These are phyloP conservation scores for Heterochromis multidens DNA, from an alignment of 2,113 vertebrate genomes.

Conservation along the genomic window DNA sequence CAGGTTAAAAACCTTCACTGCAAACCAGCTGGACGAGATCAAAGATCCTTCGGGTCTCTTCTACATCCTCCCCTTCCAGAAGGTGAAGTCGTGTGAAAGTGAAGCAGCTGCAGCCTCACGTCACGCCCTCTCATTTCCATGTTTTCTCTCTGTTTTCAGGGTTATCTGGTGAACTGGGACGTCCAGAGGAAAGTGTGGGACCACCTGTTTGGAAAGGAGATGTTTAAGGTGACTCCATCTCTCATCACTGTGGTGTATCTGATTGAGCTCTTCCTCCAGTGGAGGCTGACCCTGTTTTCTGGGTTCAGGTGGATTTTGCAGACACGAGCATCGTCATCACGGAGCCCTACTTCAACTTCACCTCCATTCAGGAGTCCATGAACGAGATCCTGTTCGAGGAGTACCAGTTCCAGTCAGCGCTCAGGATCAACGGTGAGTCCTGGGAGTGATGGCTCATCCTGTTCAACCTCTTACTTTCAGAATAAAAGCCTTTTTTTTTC, in stretches of 20 bases:
- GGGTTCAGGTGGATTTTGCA: conserved; percentile 89
- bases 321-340: conserved; percentile 94
- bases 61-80: conserved; percentile 97
- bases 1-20: conserved; percentile 95
- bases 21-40: conserved; percentile 97
- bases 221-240: conserved; percentile 86
- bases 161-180: conserved; percentile 98
- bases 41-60: conserved; percentile 98
- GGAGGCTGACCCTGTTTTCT: neutral
- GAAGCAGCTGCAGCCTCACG: neutral
- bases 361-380: conserved; percentile 98
- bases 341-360: conserved; percentile 97
- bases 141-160: conserved; percentile 71
- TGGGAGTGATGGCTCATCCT: neutral
- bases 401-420: conserved; percentile 95
- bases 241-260: neutral
- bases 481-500: neutral
- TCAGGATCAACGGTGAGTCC: conserved; percentile 88
- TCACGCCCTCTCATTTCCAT: neutral
- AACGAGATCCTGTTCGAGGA: conserved; percentile 99
- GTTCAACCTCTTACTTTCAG: neutral
- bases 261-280: neutral
- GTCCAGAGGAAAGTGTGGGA: conserved; percentile 99
- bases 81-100: conserved; percentile 70
- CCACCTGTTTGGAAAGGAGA: conserved; percentile 98